These are phyloP conservation scores for Mionectes olivaceus DNA, from an alignment of 2,797 vertebrate genomes.

Conservation along the genomic window DNA sequence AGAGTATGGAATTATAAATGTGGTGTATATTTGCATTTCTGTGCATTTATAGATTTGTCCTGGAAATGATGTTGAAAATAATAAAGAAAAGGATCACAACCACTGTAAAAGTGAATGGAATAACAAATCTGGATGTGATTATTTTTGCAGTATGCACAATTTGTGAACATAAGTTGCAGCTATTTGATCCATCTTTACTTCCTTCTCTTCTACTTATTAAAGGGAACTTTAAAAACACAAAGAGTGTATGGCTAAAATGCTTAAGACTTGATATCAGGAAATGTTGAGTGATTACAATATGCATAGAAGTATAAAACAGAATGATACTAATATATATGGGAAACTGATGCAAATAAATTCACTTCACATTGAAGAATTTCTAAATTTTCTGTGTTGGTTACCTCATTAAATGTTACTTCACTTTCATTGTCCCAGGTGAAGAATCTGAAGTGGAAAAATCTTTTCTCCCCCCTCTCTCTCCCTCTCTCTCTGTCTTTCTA, in stretches of 20 bases:
- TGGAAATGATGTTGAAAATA: neutral
- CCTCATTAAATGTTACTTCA: neutral
- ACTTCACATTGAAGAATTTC: neutral
- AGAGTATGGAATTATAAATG: neutral
- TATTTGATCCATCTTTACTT: neutral
- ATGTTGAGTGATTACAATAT: neutral
- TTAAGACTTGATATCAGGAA: neutral
- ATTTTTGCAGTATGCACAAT: neutral
- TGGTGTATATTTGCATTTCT: neutral
- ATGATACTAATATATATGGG: neutral
- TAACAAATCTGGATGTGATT: neutral
- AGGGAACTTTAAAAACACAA: neutral
- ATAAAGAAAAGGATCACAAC: neutral
- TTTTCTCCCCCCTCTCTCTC: neutral
- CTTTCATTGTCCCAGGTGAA: slow-evolving; percentile 12
- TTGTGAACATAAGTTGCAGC: neutral
- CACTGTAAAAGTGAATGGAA: neutral
- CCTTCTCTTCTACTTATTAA: neutral
- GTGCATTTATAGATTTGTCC: neutral
- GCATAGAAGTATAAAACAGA: neutral
- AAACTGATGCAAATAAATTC: neutral
- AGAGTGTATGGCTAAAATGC: neutral
- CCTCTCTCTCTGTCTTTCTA: neutral
- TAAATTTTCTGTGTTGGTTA: neutral
- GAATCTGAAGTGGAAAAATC: slow-evolving; percentile 5